phyloP scores from a whole-genome alignment of 2,888 invertebrate species.

The Fissipunctia ypsillon region DNA sequence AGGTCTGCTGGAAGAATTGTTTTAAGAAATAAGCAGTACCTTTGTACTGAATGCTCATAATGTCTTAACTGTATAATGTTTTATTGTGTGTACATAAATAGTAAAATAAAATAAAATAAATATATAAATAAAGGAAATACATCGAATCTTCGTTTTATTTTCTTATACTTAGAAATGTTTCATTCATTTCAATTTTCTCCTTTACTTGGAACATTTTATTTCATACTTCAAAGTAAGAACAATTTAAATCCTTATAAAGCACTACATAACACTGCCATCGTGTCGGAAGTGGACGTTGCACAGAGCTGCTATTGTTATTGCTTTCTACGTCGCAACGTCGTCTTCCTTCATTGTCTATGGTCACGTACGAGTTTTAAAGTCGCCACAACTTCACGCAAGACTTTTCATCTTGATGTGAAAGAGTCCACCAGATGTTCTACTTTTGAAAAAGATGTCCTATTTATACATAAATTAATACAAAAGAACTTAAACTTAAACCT shows the following conservation, averaged over 20 bases:
- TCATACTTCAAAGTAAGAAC: slow-evolving; percentile 4
- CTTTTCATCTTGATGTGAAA: slow-evolving; percentile 21
- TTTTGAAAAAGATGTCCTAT: not conserved
- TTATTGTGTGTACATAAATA: no score
- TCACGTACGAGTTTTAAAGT: slow-evolving; percentile 45
- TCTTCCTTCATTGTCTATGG: slow-evolving; percentile 44
- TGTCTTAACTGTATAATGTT: no score
- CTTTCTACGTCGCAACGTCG: not conserved
- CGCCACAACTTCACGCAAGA: slow-evolving; percentile 17
- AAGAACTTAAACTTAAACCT: not conserved
- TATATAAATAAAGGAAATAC: no score
- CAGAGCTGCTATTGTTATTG: slow-evolving; percentile 16
- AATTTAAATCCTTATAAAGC: slow-evolving; percentile 3
- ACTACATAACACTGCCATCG: slow-evolving; percentile 2
- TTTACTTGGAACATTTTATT: slow-evolving; percentile 10
- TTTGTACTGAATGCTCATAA: no score
- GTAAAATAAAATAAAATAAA: no score
- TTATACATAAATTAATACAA: not conserved
- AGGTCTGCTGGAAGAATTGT: no score
- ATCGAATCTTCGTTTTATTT: not conserved
- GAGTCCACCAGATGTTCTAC: not conserved
- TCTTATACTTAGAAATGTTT: slow-evolving; percentile 8
- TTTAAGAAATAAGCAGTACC: no score
- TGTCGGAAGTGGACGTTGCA: slow-evolving; percentile 20
- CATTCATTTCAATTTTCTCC: slow-evolving; percentile 13